A percentile compares a stretch with the other conserved stretches of the same genome.
These are phyloP conservation scores for Hylyphantes graminicola DNA, from an alignment of 1,140 invertebrate genomes.

Conservation along the genomic window DNA sequence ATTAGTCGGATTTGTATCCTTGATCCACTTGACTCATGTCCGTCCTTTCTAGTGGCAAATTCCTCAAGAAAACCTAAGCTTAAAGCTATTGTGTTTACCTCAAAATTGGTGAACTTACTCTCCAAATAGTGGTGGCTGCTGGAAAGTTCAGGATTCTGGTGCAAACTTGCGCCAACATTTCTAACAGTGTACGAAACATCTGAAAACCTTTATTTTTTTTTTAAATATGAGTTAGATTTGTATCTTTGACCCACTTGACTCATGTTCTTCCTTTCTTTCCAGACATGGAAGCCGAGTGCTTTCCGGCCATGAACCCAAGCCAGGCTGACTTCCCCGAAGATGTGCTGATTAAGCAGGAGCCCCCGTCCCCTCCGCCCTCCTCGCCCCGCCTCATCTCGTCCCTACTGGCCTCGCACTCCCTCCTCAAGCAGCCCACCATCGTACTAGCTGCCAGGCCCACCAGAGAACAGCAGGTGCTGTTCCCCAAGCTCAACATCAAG, in stretches of 20 bases:
- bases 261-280: slow-evolving; percentile 64
- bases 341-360: slow-evolving; percentile 68
- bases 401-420: slow-evolving; percentile 66
- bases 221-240: no score
- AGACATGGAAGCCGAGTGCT: slow-evolving; percentile 88
- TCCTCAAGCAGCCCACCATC: slow-evolving; percentile 72
- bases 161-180: no score
- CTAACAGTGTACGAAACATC: no score
- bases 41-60: no score
- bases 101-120: no score
- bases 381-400: slow-evolving; percentile 62
- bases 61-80: no score
- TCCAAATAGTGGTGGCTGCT: no score
- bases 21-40: no score
- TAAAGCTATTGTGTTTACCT: no score
- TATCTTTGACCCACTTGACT: neutral
- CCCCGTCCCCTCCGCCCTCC: slow-evolving; percentile 64
- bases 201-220: no score
- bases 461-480: slow-evolving; percentile 40
- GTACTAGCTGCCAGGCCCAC: slow-evolving; percentile 68
- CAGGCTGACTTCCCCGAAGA: slow-evolving; percentile 61
- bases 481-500: slow-evolving; percentile 74
- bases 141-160: no score
- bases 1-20: no score
- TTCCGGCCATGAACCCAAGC: slow-evolving; percentile 75